Evolutionary conservation across 92 coral and sea anemone genomes (phyloP), one percentile per base, ranked within the genome.

Genomic region (Porites divaricata): DNA sequence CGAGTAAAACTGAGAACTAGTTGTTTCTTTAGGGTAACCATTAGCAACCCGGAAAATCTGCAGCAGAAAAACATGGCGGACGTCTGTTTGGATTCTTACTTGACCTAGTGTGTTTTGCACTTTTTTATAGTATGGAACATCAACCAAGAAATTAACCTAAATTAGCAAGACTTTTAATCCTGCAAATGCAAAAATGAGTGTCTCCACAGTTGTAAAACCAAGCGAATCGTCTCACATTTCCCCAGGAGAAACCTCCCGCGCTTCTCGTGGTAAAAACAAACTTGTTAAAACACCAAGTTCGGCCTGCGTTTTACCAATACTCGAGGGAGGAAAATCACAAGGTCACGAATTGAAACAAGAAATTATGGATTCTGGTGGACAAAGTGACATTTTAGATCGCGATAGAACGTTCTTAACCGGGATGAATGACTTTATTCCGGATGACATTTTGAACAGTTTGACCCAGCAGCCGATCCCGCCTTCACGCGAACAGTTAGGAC

Each of bases 401-500:
- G 95, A 91, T 53, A 83, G 80, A 54, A 92, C 92, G 17, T 95
- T 93, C 23, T 72, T 91, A 67, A 93, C 93, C 19, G 82, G 92
- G 48, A 92, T 89, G 54, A 95, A 86, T 76, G 99, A 97, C 75
- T 97, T 97, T 77, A 95, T 97, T 62, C 99, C 99, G 20, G 80
- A 90, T 14, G 99, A 97, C 70, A 97, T 97, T 74, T 93, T 97
- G 79, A 91, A 93, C 83, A 97, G 99, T 83, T 80, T 97, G 84
- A 93, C 98, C 25, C 95, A 97, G 69, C 82, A 89, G 7, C 98
- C 99, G 53, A 78, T 91, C 8, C 99, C 98, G 10, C 98, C 99
- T 9, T 81, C 98, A 5, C 87, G 95, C 17, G 99, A 97, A 67
- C 95, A 94, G 65, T 87, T 95, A 0, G 99, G 99, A 16, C 99